A percentile compares a stretch with the other conserved stretches of the same genome.
Conservation (phyloP, 2,888 invertebrate species). For the Aporophyla lueneburgensis region DNA sequence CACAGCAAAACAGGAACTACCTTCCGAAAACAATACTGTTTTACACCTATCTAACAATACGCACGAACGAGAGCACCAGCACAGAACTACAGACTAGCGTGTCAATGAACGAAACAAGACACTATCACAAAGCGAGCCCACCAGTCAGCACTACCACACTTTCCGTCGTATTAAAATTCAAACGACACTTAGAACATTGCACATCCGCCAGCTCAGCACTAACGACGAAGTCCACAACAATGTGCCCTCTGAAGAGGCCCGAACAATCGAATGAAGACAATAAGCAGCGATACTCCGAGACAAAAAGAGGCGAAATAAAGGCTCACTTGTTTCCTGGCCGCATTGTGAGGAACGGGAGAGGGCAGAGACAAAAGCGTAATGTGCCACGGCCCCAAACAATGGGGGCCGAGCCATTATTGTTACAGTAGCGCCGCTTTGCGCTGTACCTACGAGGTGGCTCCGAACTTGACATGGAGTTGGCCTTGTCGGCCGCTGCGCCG, state of each 20-base stretch:
- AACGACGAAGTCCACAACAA: slow-evolving; percentile 90
- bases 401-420: slow-evolving; percentile 90
- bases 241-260: slow-evolving; percentile 91
- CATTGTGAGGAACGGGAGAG: slow-evolving; percentile 91
- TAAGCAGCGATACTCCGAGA: slow-evolving; percentile 92
- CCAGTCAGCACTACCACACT: slow-evolving; percentile 57
- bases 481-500: slow-evolving; percentile 71
- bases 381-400: slow-evolving; percentile 91
- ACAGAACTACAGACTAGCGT: background rate
- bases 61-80: slow-evolving; percentile 13
- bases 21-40: slow-evolving; percentile 13
- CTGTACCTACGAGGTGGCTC: slow-evolving; percentile 83
- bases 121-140: slow-evolving; percentile 55
- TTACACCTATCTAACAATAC: slow-evolving; percentile 1
- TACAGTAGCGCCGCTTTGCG: slow-evolving; percentile 88
- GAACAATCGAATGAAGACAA: slow-evolving; percentile 92
- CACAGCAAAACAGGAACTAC: background rate
- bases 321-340: slow-evolving; percentile 91
- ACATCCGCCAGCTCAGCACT: slow-evolving; percentile 90
- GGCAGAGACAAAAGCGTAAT: slow-evolving; percentile 91
- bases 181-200: slow-evolving; percentile 87
- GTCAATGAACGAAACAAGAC: slow-evolving; percentile 48
- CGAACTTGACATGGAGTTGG: slow-evolving; percentile 88
- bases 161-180: slow-evolving; percentile 86
- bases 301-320: slow-evolving; percentile 92